A percentile compares a stretch with the other conserved stretches of the same genome.
phyloP scores from a whole-genome alignment of 2,888 invertebrate species.

The Argyra leucocephala region DNA sequence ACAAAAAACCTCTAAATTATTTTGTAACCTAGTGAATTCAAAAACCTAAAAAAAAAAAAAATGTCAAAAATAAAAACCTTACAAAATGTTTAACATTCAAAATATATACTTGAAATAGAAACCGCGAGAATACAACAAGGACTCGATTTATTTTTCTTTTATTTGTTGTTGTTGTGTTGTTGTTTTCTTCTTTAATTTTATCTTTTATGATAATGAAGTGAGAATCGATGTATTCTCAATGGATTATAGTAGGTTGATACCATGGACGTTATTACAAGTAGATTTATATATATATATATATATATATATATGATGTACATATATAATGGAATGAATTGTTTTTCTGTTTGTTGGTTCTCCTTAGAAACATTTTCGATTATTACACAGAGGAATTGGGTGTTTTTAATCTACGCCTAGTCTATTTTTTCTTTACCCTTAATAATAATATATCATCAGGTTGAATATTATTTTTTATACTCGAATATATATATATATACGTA shows the following conservation, averaged over 20 bases:
- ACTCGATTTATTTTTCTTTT: neutral
- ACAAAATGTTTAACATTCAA: neutral
- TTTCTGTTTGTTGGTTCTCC: too few species aligned
- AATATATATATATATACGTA: too few species aligned
- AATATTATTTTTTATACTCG: too few species aligned
- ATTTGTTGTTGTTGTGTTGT: neutral
- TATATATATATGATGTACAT: too few species aligned
- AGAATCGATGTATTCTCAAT: constrained; percentile 6
- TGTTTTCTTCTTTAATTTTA: neutral
- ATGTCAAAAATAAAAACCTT: neutral
- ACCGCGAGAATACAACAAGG: neutral
- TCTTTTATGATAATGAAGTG: neutral
- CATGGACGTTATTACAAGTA: neutral
- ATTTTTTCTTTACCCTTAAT: neutral
- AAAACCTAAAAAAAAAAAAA: neutral
- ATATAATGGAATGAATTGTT: too few species aligned
- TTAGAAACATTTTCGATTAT: neutral
- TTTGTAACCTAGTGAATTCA: too few species aligned
- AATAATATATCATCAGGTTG: too few species aligned
- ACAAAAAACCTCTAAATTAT: too few species aligned
- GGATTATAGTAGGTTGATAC: neutral
- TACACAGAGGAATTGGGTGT: neutral
- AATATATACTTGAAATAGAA: neutral
- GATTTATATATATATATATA: neutral
- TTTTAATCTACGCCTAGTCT: neutral